Evolutionary conservation across 2,113 vertebrate species (phyloP).

Genomic region (Hiodon tergisus): DNA sequence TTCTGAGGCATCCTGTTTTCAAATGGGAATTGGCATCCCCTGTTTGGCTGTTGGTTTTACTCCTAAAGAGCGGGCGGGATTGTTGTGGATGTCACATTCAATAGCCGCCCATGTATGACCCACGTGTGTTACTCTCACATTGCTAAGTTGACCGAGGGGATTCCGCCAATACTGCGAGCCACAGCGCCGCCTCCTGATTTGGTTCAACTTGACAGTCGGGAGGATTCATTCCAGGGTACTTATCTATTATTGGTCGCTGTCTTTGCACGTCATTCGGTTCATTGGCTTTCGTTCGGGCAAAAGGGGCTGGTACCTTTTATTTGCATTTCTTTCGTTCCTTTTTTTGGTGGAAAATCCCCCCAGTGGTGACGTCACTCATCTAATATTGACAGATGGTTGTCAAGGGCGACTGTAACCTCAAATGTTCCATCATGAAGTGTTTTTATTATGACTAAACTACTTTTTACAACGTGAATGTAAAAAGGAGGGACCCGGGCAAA

Average conservation of each 20-base stretch:
- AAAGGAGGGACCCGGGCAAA: slow-evolving; percentile 5
- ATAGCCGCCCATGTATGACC: slow-evolving; percentile 34
- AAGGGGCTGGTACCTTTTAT: slow-evolving; percentile 11
- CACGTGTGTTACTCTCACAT: slow-evolving; percentile 35
- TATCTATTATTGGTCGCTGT: slow-evolving; percentile 30
- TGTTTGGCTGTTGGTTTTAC: slow-evolving; percentile 14
- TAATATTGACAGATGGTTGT: slow-evolving; percentile 33
- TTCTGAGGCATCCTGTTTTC: slow-evolving; percentile 12
- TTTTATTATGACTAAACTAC: slow-evolving; percentile 27
- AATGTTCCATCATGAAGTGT: slow-evolving; percentile 22
- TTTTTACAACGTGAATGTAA: slow-evolving; percentile 14
- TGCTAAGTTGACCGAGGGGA: slow-evolving; percentile 35
- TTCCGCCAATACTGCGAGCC: slow-evolving; percentile 34
- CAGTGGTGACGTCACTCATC: slow-evolving; percentile 27
- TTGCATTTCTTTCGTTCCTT: slow-evolving; percentile 18
- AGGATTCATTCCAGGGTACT: slow-evolving; percentile 35
- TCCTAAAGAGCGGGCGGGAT: slow-evolving; percentile 15
- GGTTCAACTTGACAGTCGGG: slow-evolving; percentile 38
- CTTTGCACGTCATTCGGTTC: not conserved
- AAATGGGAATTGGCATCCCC: slow-evolving; percentile 21
- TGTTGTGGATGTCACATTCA: slow-evolving; percentile 28
- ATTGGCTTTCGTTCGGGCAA: slow-evolving; percentile 13
- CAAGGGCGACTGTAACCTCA: slow-evolving; percentile 31
- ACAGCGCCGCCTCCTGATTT: slow-evolving; percentile 30
- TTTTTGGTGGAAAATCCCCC: slow-evolving; percentile 30